Conservation (phyloP, 2,113 vertebrate genomes). For the Syrrhaptes paradoxus region DNA sequence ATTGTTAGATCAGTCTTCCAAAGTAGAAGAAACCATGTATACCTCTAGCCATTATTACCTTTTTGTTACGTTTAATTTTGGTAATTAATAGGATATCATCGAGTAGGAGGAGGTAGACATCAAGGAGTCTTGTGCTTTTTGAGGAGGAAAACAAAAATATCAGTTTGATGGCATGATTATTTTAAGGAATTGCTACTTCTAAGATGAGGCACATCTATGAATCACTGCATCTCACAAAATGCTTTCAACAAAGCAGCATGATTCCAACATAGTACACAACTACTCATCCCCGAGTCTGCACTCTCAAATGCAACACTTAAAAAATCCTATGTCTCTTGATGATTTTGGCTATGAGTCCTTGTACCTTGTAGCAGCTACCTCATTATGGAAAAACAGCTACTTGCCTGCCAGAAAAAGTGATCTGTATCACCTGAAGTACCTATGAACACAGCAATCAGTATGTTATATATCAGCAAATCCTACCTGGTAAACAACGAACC, state of each 20-base stretch:
- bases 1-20: not conserved
- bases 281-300: not conserved
- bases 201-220: not conserved
- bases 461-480: not conserved
- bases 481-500: not conserved
- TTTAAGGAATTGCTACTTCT: not conserved
- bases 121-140: constrained; percentile 86
- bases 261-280: not conserved
- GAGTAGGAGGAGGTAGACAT: constrained; percentile 89
- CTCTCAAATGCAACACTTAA: not conserved
- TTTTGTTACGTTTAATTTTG: constrained; percentile 89
- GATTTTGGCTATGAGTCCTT: not conserved
- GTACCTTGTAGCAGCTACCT: not conserved
- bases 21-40: not conserved
- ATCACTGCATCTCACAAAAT: not conserved
- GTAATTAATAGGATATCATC: constrained; percentile 91
- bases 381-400: not conserved
- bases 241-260: not conserved
- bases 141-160: constrained; percentile 21
- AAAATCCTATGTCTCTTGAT: not conserved
- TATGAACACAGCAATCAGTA: not conserved
- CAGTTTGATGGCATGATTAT: not conserved
- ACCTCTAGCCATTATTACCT: constrained; percentile 69
- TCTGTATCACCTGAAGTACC: not conserved
- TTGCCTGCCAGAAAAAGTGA: not conserved